Evolutionary conservation across 2,797 vertebrate genomes (phyloP).

Genomic region (Helostoma temminkii): DNA sequence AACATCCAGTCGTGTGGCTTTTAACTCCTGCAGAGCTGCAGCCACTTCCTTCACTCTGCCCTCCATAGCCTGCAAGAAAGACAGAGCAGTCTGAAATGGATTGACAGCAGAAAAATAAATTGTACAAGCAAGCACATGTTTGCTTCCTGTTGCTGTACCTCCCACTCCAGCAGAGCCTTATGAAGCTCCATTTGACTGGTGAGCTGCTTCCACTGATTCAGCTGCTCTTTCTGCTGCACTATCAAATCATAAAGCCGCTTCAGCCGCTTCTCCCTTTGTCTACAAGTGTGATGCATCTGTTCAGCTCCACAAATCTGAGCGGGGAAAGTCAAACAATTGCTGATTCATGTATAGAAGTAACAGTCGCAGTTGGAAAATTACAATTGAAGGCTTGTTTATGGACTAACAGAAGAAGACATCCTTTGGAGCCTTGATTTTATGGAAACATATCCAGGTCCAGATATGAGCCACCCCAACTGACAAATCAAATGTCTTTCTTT

Average conservation of each 20-base stretch:
- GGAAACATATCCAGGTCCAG: neutral
- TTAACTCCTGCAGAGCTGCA: conserved; percentile 81
- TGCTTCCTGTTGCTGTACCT: conserved; percentile 78
- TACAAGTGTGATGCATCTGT: conserved; percentile 80
- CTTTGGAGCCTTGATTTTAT: neutral
- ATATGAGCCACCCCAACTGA: neutral
- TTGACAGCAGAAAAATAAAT: neutral
- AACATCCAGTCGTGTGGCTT: conserved; percentile 38
- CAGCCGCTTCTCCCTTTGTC: conserved; percentile 86
- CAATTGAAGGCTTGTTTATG: neutral
- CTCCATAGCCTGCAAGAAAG: conserved; percentile 80
- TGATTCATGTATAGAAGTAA: conserved; percentile 6
- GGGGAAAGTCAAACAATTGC: conserved; percentile 3
- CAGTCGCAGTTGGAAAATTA: conserved; percentile 9
- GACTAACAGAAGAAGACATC: neutral
- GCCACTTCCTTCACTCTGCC: conserved; percentile 79
- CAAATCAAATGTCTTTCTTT: neutral
- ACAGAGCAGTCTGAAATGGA: conserved; percentile 4
- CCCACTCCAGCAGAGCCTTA: conserved; percentile 83
- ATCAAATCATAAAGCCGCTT: conserved; percentile 81
- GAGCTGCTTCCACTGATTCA: conserved; percentile 78
- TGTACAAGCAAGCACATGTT: neutral
- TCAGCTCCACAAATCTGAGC: conserved; percentile 85
- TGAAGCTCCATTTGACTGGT: conserved; percentile 78
- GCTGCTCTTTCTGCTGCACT: conserved; percentile 78